Conservation (phyloP, 92 coral and sea anemone genomes). For the Parazoanthus atlanticus region DNA sequence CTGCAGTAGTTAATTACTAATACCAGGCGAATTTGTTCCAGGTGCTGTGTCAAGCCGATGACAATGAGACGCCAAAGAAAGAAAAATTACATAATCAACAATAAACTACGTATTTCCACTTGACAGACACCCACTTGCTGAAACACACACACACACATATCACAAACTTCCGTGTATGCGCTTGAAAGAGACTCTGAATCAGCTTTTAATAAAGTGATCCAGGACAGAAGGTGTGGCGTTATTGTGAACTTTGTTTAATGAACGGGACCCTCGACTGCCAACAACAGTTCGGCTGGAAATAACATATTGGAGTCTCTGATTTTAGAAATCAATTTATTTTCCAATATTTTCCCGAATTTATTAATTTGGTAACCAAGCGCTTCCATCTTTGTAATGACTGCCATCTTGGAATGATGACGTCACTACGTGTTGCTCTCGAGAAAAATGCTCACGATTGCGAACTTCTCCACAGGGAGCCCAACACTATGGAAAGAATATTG, state of each 20-base stretch:
- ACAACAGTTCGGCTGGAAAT: too few species aligned
- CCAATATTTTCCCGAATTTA: too few species aligned
- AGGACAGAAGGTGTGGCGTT: not conserved
- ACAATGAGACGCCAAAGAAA: not conserved
- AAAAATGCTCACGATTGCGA: too few species aligned
- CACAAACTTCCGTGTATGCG: not conserved
- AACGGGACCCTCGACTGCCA: not conserved
- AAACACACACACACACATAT: not conserved
- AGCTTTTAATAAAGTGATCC: not conserved
- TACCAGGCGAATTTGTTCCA: not conserved
- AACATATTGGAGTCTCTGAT: too few species aligned
- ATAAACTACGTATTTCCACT: not conserved
- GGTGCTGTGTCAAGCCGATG: not conserved
- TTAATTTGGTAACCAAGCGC: too few species aligned
- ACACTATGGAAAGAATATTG: too few species aligned
- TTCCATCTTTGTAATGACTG: too few species aligned
- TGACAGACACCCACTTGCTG: not conserved
- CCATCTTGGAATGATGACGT: too few species aligned
- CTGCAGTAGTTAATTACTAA: not conserved
- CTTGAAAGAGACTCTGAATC: not conserved
- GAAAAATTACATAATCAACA: not conserved
- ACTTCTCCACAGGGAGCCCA: too few species aligned
- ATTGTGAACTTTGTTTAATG: not conserved
- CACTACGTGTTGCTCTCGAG: too few species aligned
- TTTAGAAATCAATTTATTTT: too few species aligned